phyloP scores from a whole-genome alignment of 2,113 vertebrate genomes.

The Promerops cafer region DNA sequence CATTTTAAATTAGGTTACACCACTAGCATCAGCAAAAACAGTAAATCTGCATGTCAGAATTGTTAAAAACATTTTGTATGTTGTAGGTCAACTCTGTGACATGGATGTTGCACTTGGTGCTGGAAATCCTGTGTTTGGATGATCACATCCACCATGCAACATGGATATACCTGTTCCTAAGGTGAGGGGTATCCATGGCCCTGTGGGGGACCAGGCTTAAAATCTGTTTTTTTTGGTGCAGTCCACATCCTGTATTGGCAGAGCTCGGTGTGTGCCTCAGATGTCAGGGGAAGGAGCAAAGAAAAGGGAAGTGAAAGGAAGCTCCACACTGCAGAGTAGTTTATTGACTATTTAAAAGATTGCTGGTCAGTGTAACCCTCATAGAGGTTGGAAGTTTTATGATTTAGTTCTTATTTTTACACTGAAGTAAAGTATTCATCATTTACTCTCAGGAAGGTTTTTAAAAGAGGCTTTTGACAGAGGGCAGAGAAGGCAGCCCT shows the following conservation, averaged over 20 bases:
- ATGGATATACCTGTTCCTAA: not conserved
- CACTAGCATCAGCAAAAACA: not conserved
- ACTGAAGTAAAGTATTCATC: not conserved
- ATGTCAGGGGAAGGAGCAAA: not conserved
- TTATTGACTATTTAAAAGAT: not conserved
- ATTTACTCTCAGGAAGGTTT: not conserved
- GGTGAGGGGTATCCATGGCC: not conserved
- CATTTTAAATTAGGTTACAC: not conserved
- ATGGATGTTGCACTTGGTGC: not conserved
- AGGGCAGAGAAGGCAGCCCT: not conserved
- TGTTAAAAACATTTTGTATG: not conserved
- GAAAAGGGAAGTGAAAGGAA: not conserved
- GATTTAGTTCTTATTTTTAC: not conserved
- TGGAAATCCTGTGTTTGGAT: not conserved
- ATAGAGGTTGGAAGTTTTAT: not conserved
- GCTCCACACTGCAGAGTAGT: not conserved
- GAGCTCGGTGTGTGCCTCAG: fast-evolving
- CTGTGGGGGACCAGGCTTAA: not conserved
- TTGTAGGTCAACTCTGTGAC: not conserved
- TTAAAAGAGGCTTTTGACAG: not conserved
- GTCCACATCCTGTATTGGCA: not conserved
- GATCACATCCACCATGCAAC: not conserved
- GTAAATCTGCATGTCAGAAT: not conserved
- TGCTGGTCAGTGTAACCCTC: not conserved
- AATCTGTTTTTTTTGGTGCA: not conserved